A percentile compares a stretch with the other conserved stretches of the same genome.
These are phyloP conservation scores for Aeoliscus strigatus DNA, from an alignment of 2,797 vertebrate genomes.

Conservation along the genomic window DNA sequence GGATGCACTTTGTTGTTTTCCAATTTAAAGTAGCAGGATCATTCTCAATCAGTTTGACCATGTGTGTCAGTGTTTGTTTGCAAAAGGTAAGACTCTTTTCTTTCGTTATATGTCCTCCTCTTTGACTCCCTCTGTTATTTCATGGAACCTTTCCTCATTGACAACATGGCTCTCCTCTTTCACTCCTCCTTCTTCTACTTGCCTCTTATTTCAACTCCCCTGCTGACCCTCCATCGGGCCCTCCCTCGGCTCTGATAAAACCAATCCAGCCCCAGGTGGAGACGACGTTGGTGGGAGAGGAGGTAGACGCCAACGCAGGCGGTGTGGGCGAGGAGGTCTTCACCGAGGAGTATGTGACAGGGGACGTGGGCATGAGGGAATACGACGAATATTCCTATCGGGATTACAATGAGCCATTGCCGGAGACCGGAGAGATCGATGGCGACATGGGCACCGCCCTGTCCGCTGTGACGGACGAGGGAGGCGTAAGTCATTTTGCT, in stretches of 20 bases:
- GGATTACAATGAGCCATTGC: constrained; percentile 78
- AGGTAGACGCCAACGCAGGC: constrained; percentile 66
- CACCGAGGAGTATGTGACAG: constrained; percentile 79
- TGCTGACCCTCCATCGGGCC: constrained; percentile 6
- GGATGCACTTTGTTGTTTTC: constrained; percentile 50
- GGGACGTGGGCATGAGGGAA: constrained; percentile 75
- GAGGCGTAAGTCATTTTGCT: constrained; percentile 84
- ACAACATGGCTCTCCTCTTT: constrained; percentile 5
- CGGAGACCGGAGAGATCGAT: constrained; percentile 67
- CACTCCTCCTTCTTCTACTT: constrained; percentile 3
- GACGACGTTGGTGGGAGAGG: constrained; percentile 55
- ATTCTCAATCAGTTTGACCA: constrained; percentile 7
- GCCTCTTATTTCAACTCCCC: constrained; percentile 14
- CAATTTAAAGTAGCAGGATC: constrained; percentile 11
- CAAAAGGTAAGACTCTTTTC: constrained; percentile 75
- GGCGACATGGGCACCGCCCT: constrained; percentile 82
- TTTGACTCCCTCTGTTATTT: constrained; percentile 14
- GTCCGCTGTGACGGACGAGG: constrained; percentile 83
- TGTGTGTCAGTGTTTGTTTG: constrained; percentile 53
- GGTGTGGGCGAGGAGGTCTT: constrained; percentile 69
- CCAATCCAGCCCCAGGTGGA: constrained; percentile 62
- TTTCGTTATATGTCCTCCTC: constrained; percentile 51
- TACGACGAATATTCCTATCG: constrained; percentile 89
- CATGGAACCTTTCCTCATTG: constrained; percentile 15
- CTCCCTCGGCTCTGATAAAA: constrained; percentile 39